Base-by-base conservation (phyloP, 2,888 invertebrate genomes). In the Diadegma fenestrale region DNA sequence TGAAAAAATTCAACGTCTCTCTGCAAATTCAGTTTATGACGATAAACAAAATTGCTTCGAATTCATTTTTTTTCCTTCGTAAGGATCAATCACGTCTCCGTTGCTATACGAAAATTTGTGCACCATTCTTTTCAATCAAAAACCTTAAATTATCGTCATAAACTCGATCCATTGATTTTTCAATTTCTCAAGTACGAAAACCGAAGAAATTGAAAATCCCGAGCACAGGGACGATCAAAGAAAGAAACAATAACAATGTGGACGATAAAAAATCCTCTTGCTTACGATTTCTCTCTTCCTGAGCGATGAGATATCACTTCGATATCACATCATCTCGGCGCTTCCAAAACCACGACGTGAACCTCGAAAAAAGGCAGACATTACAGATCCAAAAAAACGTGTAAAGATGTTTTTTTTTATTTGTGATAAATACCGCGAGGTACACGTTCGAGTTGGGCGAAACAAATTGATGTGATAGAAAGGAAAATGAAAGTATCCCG, bases 271-370 rank as follows among this genome's bases (percentile, higher is more conserved):
- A 37, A 17, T 77, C 58, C 51, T 22, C 26, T 68, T 22, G 72
- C 69, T 68, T 48, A 80, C 41, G 76, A 82, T 80, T 82, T 77
- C 82, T 80, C 82, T 80, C 82, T 80, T 80, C 80, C 82, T 51
- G 14, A 77, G 72, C 76, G 82, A 69, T 82, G 85, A 72, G 85
- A 80, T 82, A 82, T 82, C 79, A 72, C 61, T 85, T 82, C 76
- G 79, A 80, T 80, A 82, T 82, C 82, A 66, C 82, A 72, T 81
- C 85, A 41, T 82, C 79, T 75, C 82, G 85, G 79, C 85, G 75
- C 78, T 84, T 73, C 19, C 64, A 80, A 79, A 78, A 77, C 71
- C 58, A 69, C 72, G 77, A 77, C 72, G 64, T 72, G 75, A 45
- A 48, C 69, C 68, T 78, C 48, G 54, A 41, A 61, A 33, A 72